Evolutionary conservation across 2,888 invertebrate species (phyloP).

Genomic region (Nomada hirtipes): DNA sequence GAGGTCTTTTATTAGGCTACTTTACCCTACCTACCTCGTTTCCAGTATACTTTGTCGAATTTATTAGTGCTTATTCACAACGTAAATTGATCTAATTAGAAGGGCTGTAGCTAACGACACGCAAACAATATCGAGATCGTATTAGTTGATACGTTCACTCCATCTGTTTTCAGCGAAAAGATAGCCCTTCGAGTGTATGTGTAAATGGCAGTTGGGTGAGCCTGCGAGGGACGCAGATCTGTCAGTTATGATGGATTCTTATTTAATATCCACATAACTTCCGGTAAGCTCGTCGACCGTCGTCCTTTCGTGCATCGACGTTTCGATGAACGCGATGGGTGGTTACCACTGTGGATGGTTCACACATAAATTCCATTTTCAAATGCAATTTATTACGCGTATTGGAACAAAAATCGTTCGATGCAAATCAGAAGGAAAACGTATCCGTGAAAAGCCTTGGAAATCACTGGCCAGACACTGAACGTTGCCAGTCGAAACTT

Average conservation of each 20-base stretch:
- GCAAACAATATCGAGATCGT: conserved; percentile 6
- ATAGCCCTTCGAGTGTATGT: conserved; percentile 25
- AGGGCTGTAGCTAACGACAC: neutral
- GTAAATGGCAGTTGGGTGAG: conserved; percentile 25
- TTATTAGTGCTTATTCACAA: neutral
- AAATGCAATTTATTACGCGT: neutral
- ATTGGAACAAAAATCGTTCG: neutral
- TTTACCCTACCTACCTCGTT: accelerated
- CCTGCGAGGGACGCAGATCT: conserved; percentile 43
- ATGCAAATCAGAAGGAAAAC: no score
- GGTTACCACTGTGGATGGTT: conserved; percentile 20
- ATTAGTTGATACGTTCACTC: conserved; percentile 22
- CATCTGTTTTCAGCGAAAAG: conserved; percentile 49
- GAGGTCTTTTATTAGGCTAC: no score
- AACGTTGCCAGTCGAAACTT: neutral
- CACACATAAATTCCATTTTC: conserved; percentile 17
- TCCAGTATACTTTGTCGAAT: neutral
- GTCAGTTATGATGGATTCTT: conserved; percentile 71
- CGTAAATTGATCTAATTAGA: neutral
- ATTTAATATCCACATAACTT: conserved; percentile 72
- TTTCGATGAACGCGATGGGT: conserved; percentile 55
- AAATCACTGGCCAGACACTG: neutral
- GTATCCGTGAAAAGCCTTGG: no score
- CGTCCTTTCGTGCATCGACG: conserved; percentile 60
- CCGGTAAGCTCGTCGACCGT: conserved; percentile 57